These are phyloP conservation scores for Campoplex nolae DNA, from an alignment of 2,888 invertebrate species.

Conservation along the genomic window DNA sequence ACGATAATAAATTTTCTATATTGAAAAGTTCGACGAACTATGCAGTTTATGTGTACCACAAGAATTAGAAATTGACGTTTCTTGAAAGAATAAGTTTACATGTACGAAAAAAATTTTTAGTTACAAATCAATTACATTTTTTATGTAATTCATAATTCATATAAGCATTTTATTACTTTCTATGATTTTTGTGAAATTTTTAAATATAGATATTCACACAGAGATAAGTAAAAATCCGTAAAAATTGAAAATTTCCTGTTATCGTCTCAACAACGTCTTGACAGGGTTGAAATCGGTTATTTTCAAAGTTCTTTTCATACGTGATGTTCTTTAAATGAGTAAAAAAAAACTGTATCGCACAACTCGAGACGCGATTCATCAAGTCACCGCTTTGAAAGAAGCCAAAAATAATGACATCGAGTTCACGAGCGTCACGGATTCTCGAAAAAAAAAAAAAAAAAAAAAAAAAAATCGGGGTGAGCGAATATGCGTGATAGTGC, in stretches of 20 bases:
- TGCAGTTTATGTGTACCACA: too few species aligned
- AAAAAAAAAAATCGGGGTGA: not conserved
- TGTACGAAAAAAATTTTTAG: not conserved
- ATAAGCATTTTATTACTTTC: not conserved
- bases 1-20: not conserved
- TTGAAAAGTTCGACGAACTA: not conserved
- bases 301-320: not conserved
- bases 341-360: constrained; percentile 2
- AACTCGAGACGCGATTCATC: not conserved
- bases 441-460: not conserved
- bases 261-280: not conserved
- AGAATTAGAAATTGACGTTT: too few species aligned
- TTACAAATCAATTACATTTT: not conserved
- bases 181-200: not conserved
- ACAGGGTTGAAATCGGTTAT: not conserved
- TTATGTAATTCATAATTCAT: not conserved
- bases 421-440: constrained; percentile 17
- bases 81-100: too few species aligned
- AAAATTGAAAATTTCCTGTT: not conserved
- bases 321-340: not conserved
- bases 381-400: not conserved
- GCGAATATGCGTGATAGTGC: not conserved
- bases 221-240: not conserved
- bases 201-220: not conserved
- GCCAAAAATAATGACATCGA: not conserved